Percentiles rank a stretch among this genome's conserved stretches.
Conservation (phyloP, 2,113 vertebrate genomes). For the Pteruthius melanotis region DNA sequence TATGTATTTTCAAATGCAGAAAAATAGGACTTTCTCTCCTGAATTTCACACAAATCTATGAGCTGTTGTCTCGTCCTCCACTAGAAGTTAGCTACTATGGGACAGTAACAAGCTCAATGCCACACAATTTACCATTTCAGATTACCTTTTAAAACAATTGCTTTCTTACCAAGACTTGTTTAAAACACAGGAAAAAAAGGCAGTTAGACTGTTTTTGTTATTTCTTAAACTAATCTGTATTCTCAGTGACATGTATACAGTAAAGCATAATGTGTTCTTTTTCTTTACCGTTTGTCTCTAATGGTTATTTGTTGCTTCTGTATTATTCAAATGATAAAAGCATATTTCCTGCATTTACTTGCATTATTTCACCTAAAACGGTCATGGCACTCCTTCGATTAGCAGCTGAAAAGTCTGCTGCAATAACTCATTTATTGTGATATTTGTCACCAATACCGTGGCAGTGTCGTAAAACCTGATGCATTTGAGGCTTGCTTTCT, state of each 20-base stretch:
- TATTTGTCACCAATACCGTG: neutral
- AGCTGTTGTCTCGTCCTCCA: neutral
- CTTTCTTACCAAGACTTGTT: neutral
- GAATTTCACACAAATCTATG: neutral
- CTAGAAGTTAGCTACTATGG: neutral
- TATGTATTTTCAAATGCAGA: neutral
- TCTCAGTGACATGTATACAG: neutral
- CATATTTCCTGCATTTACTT: neutral
- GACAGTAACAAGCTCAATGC: neutral
- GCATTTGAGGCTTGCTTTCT: neutral
- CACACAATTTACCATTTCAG: neutral
- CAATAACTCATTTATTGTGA: neutral
- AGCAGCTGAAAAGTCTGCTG: neutral
- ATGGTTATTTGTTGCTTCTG: neutral
- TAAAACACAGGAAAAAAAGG: neutral
- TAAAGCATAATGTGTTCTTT: neutral
- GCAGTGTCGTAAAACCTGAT: neutral
- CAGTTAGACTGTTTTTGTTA: neutral
- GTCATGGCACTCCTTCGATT: neutral
- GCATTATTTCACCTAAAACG: neutral
- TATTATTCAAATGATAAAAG: neutral
- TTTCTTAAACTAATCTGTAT: neutral
- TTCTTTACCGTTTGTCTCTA: neutral
- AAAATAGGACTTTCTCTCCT: neutral
- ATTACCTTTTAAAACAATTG: neutral